phyloP scores from a whole-genome alignment of 2,888 invertebrate genomes.

The Clepsis dumicolana region DNA sequence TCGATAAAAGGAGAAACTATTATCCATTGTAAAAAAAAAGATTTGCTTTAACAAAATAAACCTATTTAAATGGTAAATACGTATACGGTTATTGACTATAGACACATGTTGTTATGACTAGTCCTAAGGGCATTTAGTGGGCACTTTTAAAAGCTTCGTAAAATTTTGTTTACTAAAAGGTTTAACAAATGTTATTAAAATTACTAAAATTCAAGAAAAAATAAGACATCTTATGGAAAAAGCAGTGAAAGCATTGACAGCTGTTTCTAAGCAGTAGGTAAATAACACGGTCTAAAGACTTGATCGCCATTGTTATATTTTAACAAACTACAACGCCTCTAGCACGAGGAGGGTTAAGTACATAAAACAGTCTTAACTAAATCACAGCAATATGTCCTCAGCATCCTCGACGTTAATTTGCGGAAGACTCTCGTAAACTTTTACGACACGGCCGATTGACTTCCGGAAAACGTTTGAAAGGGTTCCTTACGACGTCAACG shows the following conservation, averaged over 20 bases:
- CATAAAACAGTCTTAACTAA: slow-evolving; percentile 24
- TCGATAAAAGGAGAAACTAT: neutral
- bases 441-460: slow-evolving; percentile 78
- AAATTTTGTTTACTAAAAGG: no score
- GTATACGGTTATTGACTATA: neutral
- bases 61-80: no score
- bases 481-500: slow-evolving; percentile 57
- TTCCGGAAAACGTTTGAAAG: slow-evolving; percentile 71
- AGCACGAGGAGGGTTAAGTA: slow-evolving; percentile 6
- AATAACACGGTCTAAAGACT: no score
- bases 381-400: slow-evolving; percentile 55
- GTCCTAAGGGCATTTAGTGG: neutral
- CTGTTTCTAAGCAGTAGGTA: no score
- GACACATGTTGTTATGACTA: neutral
- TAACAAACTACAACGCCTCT: neutral
- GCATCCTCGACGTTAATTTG: slow-evolving; percentile 70
- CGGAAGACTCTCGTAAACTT: slow-evolving; percentile 82
- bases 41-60: no score
- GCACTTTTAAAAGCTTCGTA: no score
- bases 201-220: no score
- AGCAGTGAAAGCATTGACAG: no score
- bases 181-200: no score
- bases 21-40: no score
- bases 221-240: no score
- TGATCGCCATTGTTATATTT: no score